Conservation (phyloP, 1,140 invertebrate species). For the Ips nitidus region DNA sequence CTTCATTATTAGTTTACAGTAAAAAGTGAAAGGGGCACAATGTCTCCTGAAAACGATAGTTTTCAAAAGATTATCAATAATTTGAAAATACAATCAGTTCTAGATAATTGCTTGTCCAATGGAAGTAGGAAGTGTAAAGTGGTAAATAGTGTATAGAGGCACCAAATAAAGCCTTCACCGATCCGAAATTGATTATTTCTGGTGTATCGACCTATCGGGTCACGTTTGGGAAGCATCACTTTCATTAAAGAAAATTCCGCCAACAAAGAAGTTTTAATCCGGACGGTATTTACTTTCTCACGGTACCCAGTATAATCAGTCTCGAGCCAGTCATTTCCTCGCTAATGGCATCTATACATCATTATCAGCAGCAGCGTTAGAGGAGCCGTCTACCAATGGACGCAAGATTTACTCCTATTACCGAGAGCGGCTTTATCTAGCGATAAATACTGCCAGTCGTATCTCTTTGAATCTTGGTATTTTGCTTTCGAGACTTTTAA, state of each 20-base stretch:
- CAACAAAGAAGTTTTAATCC: constrained; percentile 5
- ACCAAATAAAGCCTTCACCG: too few species aligned
- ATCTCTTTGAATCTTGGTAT: constrained; percentile 10
- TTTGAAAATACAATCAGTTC: too few species aligned
- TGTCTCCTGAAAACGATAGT: too few species aligned
- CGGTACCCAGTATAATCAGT: constrained; percentile 10
- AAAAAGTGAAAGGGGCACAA: too few species aligned
- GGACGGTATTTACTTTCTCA: constrained; percentile 10
- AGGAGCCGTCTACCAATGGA: constrained; percentile 7
- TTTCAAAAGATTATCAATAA: too few species aligned
- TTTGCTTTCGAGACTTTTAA: constrained; percentile 1
- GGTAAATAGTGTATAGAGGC: too few species aligned
- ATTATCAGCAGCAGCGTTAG: constrained; percentile 8
- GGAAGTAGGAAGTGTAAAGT: too few species aligned
- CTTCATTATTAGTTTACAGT: too few species aligned
- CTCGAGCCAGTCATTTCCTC: constrained; percentile 9
- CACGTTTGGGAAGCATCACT: constrained; percentile 3
- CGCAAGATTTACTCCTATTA: constrained; percentile 15
- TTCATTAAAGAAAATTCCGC: constrained; percentile 6
- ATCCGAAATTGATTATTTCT: too few species aligned
- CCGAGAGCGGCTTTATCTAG: constrained; percentile 7
- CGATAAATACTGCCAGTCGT: constrained; percentile 7
- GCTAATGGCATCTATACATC: constrained; percentile 12
- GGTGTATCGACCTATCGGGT: background rate
- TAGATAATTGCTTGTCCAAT: too few species aligned